phyloP scores from a whole-genome alignment of 1,140 invertebrate genomes.

The Portunus trituberculatus region DNA sequence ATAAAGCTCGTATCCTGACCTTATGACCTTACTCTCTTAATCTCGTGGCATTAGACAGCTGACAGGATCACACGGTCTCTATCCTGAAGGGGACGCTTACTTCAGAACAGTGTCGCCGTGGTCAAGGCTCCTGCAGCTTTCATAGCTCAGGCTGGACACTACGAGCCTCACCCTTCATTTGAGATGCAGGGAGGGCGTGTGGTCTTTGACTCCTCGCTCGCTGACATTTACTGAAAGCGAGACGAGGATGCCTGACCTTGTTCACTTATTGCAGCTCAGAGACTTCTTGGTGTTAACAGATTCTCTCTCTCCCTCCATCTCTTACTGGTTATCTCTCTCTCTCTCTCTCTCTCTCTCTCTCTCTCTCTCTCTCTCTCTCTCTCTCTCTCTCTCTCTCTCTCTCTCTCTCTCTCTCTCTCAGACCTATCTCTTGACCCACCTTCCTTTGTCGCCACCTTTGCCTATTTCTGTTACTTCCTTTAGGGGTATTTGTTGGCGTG shows the following conservation, averaged over 20 bases:
- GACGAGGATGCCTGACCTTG: background rate
- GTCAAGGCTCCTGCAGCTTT: too few species aligned
- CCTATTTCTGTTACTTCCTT: background rate
- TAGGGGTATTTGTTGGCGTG: too few species aligned
- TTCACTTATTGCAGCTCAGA: background rate
- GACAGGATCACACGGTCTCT: too few species aligned
- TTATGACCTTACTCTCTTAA: too few species aligned
- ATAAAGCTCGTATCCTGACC: too few species aligned
- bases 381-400: too few species aligned
- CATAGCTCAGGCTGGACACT: background rate
- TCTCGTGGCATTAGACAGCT: too few species aligned
- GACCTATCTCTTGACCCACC: background rate
- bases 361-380: too few species aligned
- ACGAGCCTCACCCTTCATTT: background rate
- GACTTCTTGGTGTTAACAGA: background rate
- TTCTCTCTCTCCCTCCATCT: background rate
- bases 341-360: slow-evolving; percentile 13
- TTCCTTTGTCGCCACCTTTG: background rate
- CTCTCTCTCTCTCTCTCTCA: background rate
- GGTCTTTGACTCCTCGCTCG: background rate
- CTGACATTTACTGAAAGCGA: background rate
- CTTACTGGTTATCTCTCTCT: background rate
- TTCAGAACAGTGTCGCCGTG: too few species aligned
- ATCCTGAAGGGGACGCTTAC: too few species aligned
- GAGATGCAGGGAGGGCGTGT: background rate